phyloP scores from a whole-genome alignment of 2,888 invertebrate genomes.

The Ectropis crepuscularia region DNA sequence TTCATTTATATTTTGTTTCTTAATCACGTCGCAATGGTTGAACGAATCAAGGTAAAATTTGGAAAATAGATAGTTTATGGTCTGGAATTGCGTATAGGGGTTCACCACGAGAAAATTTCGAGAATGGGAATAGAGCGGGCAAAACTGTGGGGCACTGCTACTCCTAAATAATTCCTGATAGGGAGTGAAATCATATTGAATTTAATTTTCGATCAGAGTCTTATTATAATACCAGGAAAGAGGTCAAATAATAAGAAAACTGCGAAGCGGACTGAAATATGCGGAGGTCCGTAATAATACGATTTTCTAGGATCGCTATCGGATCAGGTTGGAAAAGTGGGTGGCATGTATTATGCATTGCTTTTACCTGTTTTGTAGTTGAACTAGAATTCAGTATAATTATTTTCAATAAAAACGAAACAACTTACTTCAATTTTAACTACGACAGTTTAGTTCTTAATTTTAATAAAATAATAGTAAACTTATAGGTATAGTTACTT shows the following conservation, averaged over 20 bases:
- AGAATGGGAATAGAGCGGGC: too few species aligned
- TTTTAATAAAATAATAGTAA: too few species aligned
- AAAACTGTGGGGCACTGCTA: too few species aligned
- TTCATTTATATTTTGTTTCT: too few species aligned
- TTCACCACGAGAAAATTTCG: conserved; percentile 2
- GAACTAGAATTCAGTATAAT: too few species aligned
- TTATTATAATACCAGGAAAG: background rate
- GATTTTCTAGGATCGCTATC: conserved; percentile 23
- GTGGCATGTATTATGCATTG: conserved; percentile 24
- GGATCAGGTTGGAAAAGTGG: conserved; percentile 10
- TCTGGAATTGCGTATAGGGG: background rate
- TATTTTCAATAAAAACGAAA: too few species aligned
- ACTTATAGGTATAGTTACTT: too few species aligned
- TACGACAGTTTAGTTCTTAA: too few species aligned
- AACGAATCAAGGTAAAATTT: too few species aligned
- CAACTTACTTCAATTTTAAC: too few species aligned
- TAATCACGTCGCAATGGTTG: too few species aligned
- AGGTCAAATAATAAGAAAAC: conserved; percentile 21
- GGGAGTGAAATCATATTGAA: conserved; percentile 37
- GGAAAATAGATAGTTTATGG: too few species aligned
- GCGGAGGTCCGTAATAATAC: conserved; percentile 22
- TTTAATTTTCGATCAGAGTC: conserved; percentile 36
- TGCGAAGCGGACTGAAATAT: conserved; percentile 13
- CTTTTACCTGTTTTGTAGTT: conserved; percentile 9
- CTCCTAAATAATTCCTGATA: conserved; percentile 31